A percentile compares a stretch with the other conserved stretches of the same genome.
phyloP scores from a whole-genome alignment of 2,888 invertebrate genomes.

The Caenorhabditis imperialis region DNA sequence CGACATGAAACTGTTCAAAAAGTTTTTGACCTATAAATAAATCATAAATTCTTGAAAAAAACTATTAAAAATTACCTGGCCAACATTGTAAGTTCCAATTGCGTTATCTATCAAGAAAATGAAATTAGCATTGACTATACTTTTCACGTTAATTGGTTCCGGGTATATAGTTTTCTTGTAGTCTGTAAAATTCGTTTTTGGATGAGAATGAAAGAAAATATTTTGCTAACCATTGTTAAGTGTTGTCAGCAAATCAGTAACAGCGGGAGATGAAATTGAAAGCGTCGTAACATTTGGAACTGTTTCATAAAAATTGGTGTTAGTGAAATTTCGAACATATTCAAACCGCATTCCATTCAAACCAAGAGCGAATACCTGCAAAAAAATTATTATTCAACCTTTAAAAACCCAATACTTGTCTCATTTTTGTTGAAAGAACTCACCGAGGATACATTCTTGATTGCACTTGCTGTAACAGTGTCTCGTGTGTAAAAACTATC shows the following conservation, averaged over 20 bases:
- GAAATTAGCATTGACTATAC: constrained; percentile 34
- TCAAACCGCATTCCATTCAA: constrained; percentile 20
- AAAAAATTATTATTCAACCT: background rate
- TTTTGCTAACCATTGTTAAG: constrained; percentile 36
- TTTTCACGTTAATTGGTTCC: background rate
- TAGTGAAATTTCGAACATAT: constrained; percentile 48
- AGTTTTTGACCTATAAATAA: constrained; percentile 14
- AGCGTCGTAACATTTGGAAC: constrained; percentile 24
- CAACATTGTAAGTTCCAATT: constrained; percentile 3
- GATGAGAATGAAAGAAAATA: no score
- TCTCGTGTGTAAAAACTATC: constrained; percentile 42
- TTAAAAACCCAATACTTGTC: background rate
- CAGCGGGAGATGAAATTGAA: constrained; percentile 13
- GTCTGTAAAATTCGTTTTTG: constrained; percentile 22
- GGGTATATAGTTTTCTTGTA: constrained; percentile 54
- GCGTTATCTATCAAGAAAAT: constrained; percentile 36
- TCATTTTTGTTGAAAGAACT: background rate
- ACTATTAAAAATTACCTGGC: background rate
- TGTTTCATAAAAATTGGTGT: constrained; percentile 46
- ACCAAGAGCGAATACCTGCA: constrained; percentile 42
- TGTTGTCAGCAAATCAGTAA: constrained; percentile 20
- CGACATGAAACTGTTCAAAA: constrained; percentile 22
- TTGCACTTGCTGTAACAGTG: constrained; percentile 26
- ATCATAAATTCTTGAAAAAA: constrained; percentile 1
- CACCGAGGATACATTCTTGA: constrained; percentile 39